phyloP scores from a whole-genome alignment of 2,113 vertebrate genomes.

The Hippolais icterina region DNA sequence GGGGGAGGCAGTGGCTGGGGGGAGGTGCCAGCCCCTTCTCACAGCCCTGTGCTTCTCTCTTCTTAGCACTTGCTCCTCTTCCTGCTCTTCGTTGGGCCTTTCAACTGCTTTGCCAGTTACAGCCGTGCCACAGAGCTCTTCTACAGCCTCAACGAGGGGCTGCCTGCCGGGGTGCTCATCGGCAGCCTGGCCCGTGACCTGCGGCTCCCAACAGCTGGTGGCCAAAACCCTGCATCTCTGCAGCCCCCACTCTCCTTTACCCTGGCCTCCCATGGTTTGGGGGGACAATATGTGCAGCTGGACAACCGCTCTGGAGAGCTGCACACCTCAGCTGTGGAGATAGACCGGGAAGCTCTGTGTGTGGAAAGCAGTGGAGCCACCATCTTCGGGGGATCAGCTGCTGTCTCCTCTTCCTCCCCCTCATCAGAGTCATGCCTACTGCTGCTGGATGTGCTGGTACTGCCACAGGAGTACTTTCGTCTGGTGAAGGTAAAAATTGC shows the following conservation, averaged over 20 bases:
- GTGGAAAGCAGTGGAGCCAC: conserved; percentile 57
- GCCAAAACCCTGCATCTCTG: not conserved
- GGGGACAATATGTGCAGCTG: conserved; percentile 86
- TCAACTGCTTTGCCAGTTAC: conserved; percentile 88
- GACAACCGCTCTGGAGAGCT: conserved; percentile 89
- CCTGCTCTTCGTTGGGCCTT: conserved; percentile 85
- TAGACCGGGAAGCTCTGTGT: conserved; percentile 91
- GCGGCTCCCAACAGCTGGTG: conserved; percentile 68
- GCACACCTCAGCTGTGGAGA: conserved; percentile 85
- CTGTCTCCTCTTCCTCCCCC: conserved; percentile 11
- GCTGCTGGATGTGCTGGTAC: conserved; percentile 88
- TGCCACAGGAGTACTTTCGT: conserved; percentile 94
- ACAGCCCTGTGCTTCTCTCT: not conserved
- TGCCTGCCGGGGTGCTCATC: conserved; percentile 88
- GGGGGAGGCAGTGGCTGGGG: not conserved
- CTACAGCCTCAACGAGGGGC: conserved; percentile 95
- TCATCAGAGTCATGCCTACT: conserved; percentile 80
- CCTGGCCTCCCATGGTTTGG: conserved; percentile 83
- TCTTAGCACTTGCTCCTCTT: conserved; percentile 75
- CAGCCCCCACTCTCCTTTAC: conserved; percentile 86
- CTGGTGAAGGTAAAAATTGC: conserved; percentile 93
- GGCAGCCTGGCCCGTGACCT: conserved; percentile 90
- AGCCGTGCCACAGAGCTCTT: conserved; percentile 89
- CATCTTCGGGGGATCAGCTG: not conserved
- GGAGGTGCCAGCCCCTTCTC: not conserved